These are phyloP conservation scores for Phoxinus phoxinus DNA, from an alignment of 2,113 vertebrate genomes.

Conservation along the genomic window DNA sequence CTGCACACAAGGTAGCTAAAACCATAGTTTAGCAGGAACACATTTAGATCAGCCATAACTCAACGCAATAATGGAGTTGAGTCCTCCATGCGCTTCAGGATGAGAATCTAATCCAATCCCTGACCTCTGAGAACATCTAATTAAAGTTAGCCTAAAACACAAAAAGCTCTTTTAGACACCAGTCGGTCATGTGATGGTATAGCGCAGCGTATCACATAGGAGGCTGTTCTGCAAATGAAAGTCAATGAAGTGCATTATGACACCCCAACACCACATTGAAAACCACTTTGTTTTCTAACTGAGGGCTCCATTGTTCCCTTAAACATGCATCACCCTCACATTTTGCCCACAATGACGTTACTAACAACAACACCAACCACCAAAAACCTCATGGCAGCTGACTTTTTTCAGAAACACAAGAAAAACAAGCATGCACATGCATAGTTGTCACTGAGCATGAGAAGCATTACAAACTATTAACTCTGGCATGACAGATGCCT, in stretches of 20 bases:
- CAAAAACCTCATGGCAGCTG: not conserved
- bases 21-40: not conserved
- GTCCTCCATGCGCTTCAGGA: not conserved
- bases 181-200: slow-evolving; percentile 4
- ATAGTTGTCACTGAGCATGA: not conserved
- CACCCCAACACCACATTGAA: not conserved
- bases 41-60: not conserved
- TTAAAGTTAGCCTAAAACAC: slow-evolving; percentile 21
- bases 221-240: slow-evolving; percentile 4
- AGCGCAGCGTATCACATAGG: not conserved
- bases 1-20: not conserved
- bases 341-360: not conserved
- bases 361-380: not conserved
- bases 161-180: slow-evolving; percentile 14
- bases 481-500: slow-evolving; percentile 1
- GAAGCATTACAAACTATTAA: not conserved
- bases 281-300: not conserved
- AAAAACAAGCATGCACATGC: not conserved
- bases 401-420: slow-evolving; percentile 13
- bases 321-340: not conserved
- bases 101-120: slow-evolving; percentile 3
- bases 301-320: slow-evolving; percentile 5
- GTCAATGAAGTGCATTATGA: slow-evolving; percentile 41
- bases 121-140: slow-evolving; percentile 10
- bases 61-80: slow-evolving; percentile 14